phyloP scores from a whole-genome alignment of 2,113 vertebrate genomes.

The Albula glossodonta region DNA sequence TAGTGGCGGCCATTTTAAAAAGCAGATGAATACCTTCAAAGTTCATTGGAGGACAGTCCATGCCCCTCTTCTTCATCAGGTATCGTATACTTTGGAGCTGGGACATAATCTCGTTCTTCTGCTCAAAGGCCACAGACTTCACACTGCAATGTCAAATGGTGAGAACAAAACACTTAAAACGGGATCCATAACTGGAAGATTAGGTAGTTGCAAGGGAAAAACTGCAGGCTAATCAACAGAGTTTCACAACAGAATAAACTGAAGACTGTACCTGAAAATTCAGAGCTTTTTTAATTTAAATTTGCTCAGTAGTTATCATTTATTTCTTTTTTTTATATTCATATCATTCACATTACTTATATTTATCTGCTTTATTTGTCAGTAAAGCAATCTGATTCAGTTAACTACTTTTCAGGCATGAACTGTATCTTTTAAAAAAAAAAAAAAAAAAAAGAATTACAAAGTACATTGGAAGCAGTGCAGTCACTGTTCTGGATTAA shows the following conservation, averaged over 20 bases:
- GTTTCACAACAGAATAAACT: too few relatives aligned
- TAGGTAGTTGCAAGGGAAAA: not conserved
- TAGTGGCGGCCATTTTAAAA: not conserved
- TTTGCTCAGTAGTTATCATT: too few relatives aligned
- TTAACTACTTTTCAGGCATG: not conserved
- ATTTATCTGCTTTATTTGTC: too few relatives aligned
- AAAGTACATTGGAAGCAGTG: too few relatives aligned
- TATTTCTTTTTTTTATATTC: too few relatives aligned
- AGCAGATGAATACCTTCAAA: constrained; percentile 61
- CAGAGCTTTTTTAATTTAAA: too few relatives aligned
- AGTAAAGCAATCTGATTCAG: not conserved
- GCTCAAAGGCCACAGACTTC: constrained; percentile 83
- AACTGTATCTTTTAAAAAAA: too few relatives aligned
- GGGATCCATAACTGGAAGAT: not conserved
- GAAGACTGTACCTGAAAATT: too few relatives aligned
- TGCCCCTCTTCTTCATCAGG: constrained; percentile 88
- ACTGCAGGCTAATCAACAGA: not conserved
- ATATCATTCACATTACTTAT: too few relatives aligned
- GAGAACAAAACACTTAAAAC: not conserved
- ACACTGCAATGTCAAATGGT: constrained; percentile 65
- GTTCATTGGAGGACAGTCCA: constrained; percentile 76
- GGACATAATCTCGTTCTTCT: constrained; percentile 90
- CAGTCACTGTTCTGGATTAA: too few relatives aligned
- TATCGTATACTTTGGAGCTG: constrained; percentile 84
- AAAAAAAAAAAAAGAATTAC: too few relatives aligned